Base-by-base conservation (phyloP, 35 echinoderm and acorn worm genomes). In the Strongylocentrotus purpuratus region DNA sequence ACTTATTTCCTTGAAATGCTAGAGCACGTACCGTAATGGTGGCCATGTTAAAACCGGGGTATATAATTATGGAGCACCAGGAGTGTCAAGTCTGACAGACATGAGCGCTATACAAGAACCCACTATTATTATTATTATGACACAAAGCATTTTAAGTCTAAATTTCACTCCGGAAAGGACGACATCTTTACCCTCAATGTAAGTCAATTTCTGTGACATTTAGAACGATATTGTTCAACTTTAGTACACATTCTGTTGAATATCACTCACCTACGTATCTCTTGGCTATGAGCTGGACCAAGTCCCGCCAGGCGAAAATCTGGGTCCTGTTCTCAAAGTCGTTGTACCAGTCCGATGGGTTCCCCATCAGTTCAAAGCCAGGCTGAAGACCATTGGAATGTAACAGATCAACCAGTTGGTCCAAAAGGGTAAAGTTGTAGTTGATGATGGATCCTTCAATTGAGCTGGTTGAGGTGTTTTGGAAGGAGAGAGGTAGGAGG, bases 281-380 rank as follows among this genome's bases (percentile, higher is more conserved):
- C 33, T 97, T 95, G 91, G 98, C 98, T 33, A 99, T 8, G 48
- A 50, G 46, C 46, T 94, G 92, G 11, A 99, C 96, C 94, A 99
- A 33, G 86, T 96, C 95, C 87, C 94, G 96, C 98, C 98, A 99
- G 32, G 88, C 86, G 86, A 96, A 94, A 4, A 99, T 91, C 88
- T 99, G 97, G 87, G 95, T 86, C 0, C 12, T 33, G 86, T 97
- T 94, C 61, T 99, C 98, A 97, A 99, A 97, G 59, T 97, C 95
- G 33, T 48, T 99, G 91, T 88, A 99, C 88, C 95, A 94, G 86
- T 97, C 95, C 17, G 98, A 99, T 32, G 98, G 98, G 88, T 99
- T 99, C 2, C 98, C 98, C 98, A 99, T 99, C n/a, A 99, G 93
- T 55, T 99, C 98, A 97, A 99, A 99, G 17, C 98, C 98, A 85